A percentile compares a stretch with the other conserved stretches of the same genome.
Evolutionary conservation across 2,888 invertebrate species (phyloP).

Genomic region (Hyalella azteca): DNA sequence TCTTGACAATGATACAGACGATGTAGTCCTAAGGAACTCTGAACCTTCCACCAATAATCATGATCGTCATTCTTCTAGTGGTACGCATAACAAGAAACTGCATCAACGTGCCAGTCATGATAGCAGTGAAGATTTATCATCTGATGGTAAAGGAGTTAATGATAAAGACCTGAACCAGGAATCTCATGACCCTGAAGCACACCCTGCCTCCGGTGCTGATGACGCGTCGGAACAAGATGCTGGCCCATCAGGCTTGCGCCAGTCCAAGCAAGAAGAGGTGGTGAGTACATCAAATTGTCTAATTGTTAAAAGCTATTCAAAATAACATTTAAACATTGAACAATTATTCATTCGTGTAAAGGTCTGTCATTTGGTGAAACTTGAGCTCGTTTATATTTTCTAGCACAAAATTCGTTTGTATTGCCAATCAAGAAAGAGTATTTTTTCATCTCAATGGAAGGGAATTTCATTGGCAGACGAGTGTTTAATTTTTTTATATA

Average conservation of each 20-base stretch:
- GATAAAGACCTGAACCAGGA: constrained; percentile 40
- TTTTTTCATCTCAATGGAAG: too few species aligned
- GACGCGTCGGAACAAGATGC: constrained; percentile 44
- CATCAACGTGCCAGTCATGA: background rate
- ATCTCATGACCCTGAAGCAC: background rate
- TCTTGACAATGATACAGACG: constrained; percentile 19
- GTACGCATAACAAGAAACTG: constrained; percentile 41
- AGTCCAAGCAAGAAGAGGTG: constrained; percentile 57
- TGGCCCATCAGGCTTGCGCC: constrained; percentile 54
- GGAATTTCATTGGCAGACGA: too few species aligned
- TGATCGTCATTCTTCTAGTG: constrained; percentile 53
- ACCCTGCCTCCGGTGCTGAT: background rate
- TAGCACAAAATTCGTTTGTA: too few species aligned
- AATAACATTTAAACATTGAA: too few species aligned
- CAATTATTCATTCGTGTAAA: too few species aligned
- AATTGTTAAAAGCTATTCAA: too few species aligned
- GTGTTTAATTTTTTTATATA: too few species aligned
- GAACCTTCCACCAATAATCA: constrained; percentile 46
- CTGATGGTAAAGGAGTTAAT: background rate
- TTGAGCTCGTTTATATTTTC: too few species aligned
- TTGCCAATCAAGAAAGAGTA: too few species aligned
- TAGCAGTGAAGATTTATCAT: background rate
- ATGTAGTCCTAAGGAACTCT: constrained; percentile 44
- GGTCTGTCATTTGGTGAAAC: too few species aligned
- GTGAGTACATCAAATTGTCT: constrained; percentile 40